Base-by-base conservation (phyloP, 2,113 vertebrate genomes). In the Ptychochromis oligacanthus region DNA sequence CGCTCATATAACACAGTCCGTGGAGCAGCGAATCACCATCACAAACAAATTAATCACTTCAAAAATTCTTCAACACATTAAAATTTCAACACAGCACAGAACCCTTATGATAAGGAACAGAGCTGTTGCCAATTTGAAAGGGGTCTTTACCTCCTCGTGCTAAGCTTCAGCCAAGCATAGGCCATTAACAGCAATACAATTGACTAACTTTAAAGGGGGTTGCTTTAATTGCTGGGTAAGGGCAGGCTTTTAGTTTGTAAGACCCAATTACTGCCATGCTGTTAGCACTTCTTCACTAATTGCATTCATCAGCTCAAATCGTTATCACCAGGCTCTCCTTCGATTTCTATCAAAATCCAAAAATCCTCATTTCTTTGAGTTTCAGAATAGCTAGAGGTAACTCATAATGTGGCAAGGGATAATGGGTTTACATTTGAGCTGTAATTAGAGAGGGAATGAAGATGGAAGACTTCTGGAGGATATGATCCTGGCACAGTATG, bases 271-370 rank as follows among this genome's bases (percentile, higher is more conserved):
- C 92, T 64, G 74, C 82, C 86, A 79, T 59, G 90, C 93, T 93
- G 93, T 95, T 95, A 95, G 94, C 93, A 89, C 80, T 93, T 91
- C 86, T 91, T 87, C 70, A 52, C 93, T 95, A 95, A 96, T 95
- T 95, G 94, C 91, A 91, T 93, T 94, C 90, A 95, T 96, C 94
- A 92, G 88, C 88, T 87, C 83, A 88, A 95, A 95, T 92, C 75
- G 80, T 95, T 95, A 94, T 91, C 89, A 89, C 85, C 77, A 24
- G 61, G 82, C 84, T 89, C 82, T 86, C 72, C 52, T 90, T 91
- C 87, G 82, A 92, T 93, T 92, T 81, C 86, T 80, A 89, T 90
- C 87, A 88, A 94, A 95, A 93, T 87, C 81, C 84, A 77, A 87
- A 94, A 94, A 86, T 84, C 87, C 85, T 90, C 24, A 75, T 93